Evolutionary conservation across 2,113 vertebrate species (phyloP), one percentile per base, ranked within the genome.

Genomic region (Oreochromis spilurus): DNA sequence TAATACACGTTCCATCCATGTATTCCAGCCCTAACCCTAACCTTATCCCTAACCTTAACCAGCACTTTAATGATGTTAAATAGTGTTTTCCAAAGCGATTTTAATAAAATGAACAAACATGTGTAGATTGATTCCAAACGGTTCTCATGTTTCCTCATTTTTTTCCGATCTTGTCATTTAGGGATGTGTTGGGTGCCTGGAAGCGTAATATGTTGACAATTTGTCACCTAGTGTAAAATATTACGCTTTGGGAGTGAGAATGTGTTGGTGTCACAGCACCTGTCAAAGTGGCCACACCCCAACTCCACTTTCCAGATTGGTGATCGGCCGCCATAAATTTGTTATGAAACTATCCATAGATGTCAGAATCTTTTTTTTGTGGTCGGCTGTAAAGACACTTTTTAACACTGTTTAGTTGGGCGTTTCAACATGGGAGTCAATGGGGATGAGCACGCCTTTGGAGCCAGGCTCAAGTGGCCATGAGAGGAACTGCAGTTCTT

Each of bases 161-260:
- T 60, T 60, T 31, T 60, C 57, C 5, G 0, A 60, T 60, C 57
- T 31, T 5, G 0, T 17, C 57, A 60, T 60, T 31, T 60, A 31
- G 26, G 26, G 57, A 31, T 17, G 26, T 60, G 57, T 60, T 17
- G 57, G 57, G 57, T 60, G 1, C 2, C 55, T 0, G 0, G 55
- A 58, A 31, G 55, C 26, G 26, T 58, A 58, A 58, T 58, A 60
- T 31, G 26, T 17, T 31, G 57, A 0, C 17, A 3, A 60, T 60
- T 31, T 60, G 8, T 60, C 57, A 60, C 26, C 57, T 60, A 17
- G 57, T 1, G 26, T 31, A 9, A 31, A 60, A 60, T 60, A 60
- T 60, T 10, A 4, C 1, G 1, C 8, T 26, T 17, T 5, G 8
- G 17, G 57, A 31, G 26, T 58, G 26, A 58, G 26, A 58, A 31